phyloP scores from a whole-genome alignment of 2,888 invertebrate genomes.

The Aricia artaxerxes region DNA sequence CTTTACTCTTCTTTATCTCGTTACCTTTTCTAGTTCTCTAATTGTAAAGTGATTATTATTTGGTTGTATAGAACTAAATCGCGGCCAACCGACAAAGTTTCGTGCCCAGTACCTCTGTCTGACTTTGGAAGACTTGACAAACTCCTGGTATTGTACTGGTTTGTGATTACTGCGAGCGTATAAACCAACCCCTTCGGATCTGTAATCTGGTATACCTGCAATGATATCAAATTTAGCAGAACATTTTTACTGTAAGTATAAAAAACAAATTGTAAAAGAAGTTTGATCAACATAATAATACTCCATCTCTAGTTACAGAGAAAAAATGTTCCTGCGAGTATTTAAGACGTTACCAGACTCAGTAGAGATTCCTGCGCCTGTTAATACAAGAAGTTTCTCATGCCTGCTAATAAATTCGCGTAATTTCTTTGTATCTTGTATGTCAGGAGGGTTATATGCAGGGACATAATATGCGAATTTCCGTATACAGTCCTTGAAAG shows the following conservation, averaged over 20 bases:
- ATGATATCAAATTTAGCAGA: conserved; percentile 32
- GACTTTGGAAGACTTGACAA: conserved; percentile 83
- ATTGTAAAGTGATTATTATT: conserved; percentile 89
- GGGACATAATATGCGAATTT: conserved; percentile 81
- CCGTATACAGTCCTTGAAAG: conserved; percentile 44
- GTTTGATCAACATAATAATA: not conserved
- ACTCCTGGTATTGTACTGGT: conserved; percentile 93
- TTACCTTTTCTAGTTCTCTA: conserved; percentile 84
- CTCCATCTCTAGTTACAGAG: not conserved
- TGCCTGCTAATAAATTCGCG: conserved; percentile 80
- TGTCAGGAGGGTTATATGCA: conserved; percentile 83
- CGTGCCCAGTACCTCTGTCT: conserved; percentile 96
- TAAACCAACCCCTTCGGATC: conserved; percentile 94
- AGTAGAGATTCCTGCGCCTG: conserved; percentile 98
- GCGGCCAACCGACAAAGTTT: conserved; percentile 95
- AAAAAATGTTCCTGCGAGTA: not conserved
- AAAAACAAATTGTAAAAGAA: conserved; percentile 14
- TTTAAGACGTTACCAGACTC: conserved; percentile 85
- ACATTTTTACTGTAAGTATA: not conserved
- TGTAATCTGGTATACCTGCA: conserved; percentile 95
- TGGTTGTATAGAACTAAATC: conserved; percentile 89
- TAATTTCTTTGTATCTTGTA: conserved; percentile 80
- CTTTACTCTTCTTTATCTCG: conserved; percentile 16
- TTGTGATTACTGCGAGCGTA: conserved; percentile 92
- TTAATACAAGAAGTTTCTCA: conserved; percentile 85